Percentiles rank a stretch among this genome's conserved stretches.
phyloP scores from a whole-genome alignment of 2,888 invertebrate genomes.

The Hoplodrina blanda region DNA sequence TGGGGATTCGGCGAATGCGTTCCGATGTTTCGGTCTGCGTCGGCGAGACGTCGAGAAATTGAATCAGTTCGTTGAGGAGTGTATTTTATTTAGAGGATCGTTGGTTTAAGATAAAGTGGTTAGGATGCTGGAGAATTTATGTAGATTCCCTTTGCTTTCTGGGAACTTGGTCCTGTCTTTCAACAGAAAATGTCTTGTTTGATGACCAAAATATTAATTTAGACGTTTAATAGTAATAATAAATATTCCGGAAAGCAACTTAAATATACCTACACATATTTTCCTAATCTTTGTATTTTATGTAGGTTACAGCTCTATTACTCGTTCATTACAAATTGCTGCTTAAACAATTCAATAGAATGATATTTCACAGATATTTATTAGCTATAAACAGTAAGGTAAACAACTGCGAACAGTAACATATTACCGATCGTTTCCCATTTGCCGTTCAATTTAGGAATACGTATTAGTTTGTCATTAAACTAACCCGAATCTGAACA shows the following conservation, averaged over 20 bases:
- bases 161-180: neutral
- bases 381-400: slow-evolving; percentile 26
- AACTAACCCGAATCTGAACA: slow-evolving; percentile 57
- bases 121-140: slow-evolving; percentile 13
- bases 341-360: slow-evolving; percentile 33
- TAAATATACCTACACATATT: neutral
- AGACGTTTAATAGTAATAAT: neutral
- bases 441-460: slow-evolving; percentile 46
- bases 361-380: slow-evolving; percentile 27
- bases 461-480: slow-evolving; percentile 54
- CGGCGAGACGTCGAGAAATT: slow-evolving; percentile 59
- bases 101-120: slow-evolving; percentile 32
- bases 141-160: slow-evolving; percentile 12
- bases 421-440: slow-evolving; percentile 44
- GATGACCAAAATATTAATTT: neutral
- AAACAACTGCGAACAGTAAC: slow-evolving; percentile 39
- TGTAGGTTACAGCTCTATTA: neutral
- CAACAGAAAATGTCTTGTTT: neutral
- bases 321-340: slow-evolving; percentile 17
- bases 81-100: slow-evolving; percentile 51
- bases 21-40: slow-evolving; percentile 64
- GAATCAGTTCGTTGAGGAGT: slow-evolving; percentile 51
- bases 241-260: neutral
- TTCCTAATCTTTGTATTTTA: neutral
- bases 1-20: slow-evolving; percentile 70